A percentile compares a stretch with the other conserved stretches of the same genome.
Evolutionary conservation across 2,888 invertebrate genomes (phyloP).

Genomic region (Atethmia centrago): DNA sequence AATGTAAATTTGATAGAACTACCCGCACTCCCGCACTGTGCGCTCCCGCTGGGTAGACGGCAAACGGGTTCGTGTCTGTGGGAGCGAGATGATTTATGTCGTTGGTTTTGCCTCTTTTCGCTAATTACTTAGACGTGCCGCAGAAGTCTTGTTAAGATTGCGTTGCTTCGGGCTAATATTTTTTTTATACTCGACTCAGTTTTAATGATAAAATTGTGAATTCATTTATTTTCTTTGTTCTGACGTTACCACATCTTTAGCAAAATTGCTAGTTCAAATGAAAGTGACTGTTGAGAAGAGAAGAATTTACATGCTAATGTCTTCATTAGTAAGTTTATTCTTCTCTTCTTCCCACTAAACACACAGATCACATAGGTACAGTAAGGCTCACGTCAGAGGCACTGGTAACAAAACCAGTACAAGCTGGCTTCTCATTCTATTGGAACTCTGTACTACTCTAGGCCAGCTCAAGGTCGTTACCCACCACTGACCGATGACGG

Average conservation of each 20-base stretch:
- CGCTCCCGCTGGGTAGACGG: slow-evolving; percentile 13
- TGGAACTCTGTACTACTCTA: too few relatives aligned
- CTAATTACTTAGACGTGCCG: slow-evolving; percentile 77
- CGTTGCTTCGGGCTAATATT: slow-evolving; percentile 68
- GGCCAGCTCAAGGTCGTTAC: too few relatives aligned
- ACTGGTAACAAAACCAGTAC: too few relatives aligned
- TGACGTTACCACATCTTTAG: slow-evolving; percentile 6
- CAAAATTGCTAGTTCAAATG: not conserved
- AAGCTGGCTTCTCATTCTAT: too few relatives aligned
- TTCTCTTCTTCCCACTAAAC: not conserved
- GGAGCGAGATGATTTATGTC: slow-evolving; percentile 74
- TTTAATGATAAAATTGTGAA: slow-evolving; percentile 31
- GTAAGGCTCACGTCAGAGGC: too few relatives aligned
- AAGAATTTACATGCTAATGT: too few relatives aligned
- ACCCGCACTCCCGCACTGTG: slow-evolving; percentile 25
- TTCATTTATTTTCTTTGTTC: not conserved
- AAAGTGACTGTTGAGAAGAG: not conserved
- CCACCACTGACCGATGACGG: too few relatives aligned
- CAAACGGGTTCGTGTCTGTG: slow-evolving; percentile 54
- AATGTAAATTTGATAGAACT: slow-evolving; percentile 60
- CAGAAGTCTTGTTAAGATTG: slow-evolving; percentile 73
- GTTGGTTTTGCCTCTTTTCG: slow-evolving; percentile 70
- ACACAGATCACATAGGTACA: not conserved
- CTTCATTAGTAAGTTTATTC: not conserved
- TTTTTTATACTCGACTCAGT: slow-evolving; percentile 48